Percentiles rank a stretch among this genome's conserved stretches.
Evolutionary conservation across 2,113 vertebrate genomes (phyloP).

Genomic region (Leiothrix lutea): DNA sequence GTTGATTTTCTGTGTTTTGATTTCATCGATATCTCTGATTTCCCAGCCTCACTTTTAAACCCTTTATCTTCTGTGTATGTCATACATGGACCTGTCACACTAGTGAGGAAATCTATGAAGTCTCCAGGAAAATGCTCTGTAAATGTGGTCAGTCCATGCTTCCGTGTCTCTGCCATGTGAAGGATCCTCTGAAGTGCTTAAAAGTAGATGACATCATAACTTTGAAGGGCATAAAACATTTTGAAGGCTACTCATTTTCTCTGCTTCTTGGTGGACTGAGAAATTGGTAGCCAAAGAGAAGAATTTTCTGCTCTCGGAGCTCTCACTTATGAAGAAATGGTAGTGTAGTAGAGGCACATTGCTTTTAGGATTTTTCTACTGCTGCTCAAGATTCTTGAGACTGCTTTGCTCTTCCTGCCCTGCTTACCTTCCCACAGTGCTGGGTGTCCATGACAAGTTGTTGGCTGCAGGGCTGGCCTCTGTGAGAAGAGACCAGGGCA

Average conservation of each 20-base stretch:
- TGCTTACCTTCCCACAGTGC: background rate
- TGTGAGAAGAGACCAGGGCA: background rate
- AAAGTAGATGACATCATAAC: background rate
- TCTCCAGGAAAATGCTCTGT: background rate
- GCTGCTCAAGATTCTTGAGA: background rate
- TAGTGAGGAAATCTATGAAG: background rate
- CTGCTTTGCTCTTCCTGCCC: background rate
- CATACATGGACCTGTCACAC: background rate
- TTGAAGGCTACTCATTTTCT: background rate
- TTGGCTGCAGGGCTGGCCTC: background rate
- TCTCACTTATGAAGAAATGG: background rate
- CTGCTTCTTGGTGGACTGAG: background rate
- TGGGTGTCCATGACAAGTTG: background rate
- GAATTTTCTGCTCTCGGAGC: background rate
- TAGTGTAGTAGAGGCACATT: background rate
- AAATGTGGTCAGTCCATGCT: background rate
- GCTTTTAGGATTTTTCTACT: background rate
- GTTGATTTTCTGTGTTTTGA: background rate
- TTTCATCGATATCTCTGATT: background rate
- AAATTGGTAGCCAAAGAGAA: background rate
- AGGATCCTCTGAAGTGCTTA: background rate
- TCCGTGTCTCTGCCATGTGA: background rate
- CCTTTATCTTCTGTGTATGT: background rate
- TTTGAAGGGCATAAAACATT: background rate
- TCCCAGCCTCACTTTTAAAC: background rate